Base-by-base conservation (phyloP, 2,113 vertebrate genomes). In the Myocastor coypus region DNA sequence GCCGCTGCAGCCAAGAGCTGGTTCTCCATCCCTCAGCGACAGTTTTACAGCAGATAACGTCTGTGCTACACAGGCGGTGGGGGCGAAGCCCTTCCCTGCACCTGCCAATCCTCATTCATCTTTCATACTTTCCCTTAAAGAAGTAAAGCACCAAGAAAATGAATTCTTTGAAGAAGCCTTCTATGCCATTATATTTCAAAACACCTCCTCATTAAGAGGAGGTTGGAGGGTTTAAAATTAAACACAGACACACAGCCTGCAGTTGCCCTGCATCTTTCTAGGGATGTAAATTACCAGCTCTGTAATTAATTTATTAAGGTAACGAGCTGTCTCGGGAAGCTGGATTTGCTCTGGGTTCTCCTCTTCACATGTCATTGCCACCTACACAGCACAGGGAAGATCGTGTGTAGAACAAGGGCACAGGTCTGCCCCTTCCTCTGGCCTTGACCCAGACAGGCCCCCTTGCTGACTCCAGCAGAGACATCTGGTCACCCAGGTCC, bases 1-100 rank as follows among this genome's bases (percentile, higher is more conserved):
- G 97, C 96, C 97, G 42, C 57, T 7, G 89, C 96, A 93, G 92
- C 97, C 97, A 96, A 84, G 63, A 98, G 80, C 90, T 66, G n/a
- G 92, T 89, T 14, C 59, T 95, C 96, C 68, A 98, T 97, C 93
- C 97, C 97, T 96, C 63, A 64, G 91, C 19, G 97, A 96, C 98
- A 98, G 96, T 80, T 98, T 97, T 95, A 97, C 37, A 96, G 59
- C 95, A 98, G 98, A 98, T 97, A 97, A 93, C 1, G 7, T 97
- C 98, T 95, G 93, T 66, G 66, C 37, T 68, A 42, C 42, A 85
- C 12, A 0, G 7, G 83, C 37, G 12, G 84, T 26, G 57, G 3
- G 87, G 78, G 92, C 85, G 34, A 32, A 97, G 22, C 87, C 95
- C 94, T 89, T 73, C 37, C 81, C 96, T 17, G 0, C 50, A 57